Evolutionary conservation across 2,113 vertebrate genomes (phyloP), one percentile per base, ranked within the genome.

Genomic region (Tinamus guttatus): DNA sequence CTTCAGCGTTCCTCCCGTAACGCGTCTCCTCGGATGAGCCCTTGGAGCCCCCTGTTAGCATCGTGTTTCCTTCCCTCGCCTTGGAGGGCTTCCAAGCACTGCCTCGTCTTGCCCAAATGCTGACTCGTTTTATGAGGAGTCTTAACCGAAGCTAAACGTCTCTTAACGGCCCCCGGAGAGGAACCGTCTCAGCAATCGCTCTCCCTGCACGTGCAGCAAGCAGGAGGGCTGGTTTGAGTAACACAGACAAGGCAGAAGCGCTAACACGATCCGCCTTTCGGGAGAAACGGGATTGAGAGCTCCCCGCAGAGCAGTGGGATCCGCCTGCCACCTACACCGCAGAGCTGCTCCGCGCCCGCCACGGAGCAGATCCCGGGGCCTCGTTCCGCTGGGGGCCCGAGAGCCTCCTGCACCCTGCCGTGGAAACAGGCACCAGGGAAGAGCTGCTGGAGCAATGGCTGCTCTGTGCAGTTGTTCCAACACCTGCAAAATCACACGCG

Each of bases 61-160:
- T 68, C 24, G 1, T 10, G 73, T 56, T 78, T 88, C 89, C 64
- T 91, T 81, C 17, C 63, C 83, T 59, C 1, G 9, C 40, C 84
- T 32, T 30, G 20, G 51, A 91, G 54, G 25, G 51, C 51, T 76
- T 81, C 84, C 94, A 62, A 18, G 52, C 6, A 1, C 63, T 67
- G 77, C 85, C 92, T 56, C 81, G 77, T 81, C 79, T 89, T 87
- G 84, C 91, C 89, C 58, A 34, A 87, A 89, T 63, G 45, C 85
- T 65, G 81, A 89, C 67, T 89, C 2, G 67, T 82, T 91, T 91
- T 95, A 88, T 93, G 91, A 93, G 59, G 28, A 85, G 70, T 67
- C 70, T 95, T 93, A 85, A 81, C 47, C 73, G 70, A 91, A 85
- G 47, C n/a, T 93, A 78, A 68, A 40, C 11, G 13, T 71, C 85